Conservation (phyloP, 1,140 invertebrate genomes). For the Lineus longissimus region DNA sequence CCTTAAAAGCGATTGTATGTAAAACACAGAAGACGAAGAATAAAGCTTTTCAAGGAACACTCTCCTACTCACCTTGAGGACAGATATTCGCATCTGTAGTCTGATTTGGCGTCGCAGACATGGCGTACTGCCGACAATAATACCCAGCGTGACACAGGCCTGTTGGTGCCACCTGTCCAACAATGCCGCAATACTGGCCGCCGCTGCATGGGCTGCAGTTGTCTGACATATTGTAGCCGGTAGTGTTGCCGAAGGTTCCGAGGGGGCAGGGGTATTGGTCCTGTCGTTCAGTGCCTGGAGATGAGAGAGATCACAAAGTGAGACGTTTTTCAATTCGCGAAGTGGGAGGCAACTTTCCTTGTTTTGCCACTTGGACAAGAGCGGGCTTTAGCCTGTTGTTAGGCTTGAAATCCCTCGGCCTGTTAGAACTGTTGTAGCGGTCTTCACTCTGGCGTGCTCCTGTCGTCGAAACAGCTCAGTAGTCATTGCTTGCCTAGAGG, state of each 20-base stretch:
- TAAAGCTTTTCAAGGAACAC: neutral
- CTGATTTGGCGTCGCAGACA: conserved; percentile 38
- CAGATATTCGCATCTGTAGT: conserved; percentile 37
- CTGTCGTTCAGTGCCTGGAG: conserved; percentile 29
- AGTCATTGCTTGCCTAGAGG: conserved; percentile 29
- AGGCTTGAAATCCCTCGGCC: too few species aligned
- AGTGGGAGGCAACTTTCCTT: too few species aligned
- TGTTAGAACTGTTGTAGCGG: too few species aligned
- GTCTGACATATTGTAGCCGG: conserved; percentile 33
- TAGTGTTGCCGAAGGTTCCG: conserved; percentile 42
- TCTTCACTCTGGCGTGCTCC: too few species aligned
- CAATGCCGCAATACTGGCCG: conserved; percentile 36
- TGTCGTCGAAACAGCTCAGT: too few species aligned
- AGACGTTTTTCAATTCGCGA: too few species aligned
- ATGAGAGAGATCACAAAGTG: too few species aligned
- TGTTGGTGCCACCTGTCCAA: conserved; percentile 32
- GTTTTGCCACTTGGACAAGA: too few species aligned
- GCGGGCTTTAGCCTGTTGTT: too few species aligned
- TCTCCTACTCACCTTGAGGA: conserved; percentile 35
- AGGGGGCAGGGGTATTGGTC: conserved; percentile 35
- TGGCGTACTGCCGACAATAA: conserved; percentile 34
- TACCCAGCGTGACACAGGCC: conserved; percentile 39
- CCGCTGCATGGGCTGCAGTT: conserved; percentile 37
- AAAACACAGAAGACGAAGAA: too few species aligned
- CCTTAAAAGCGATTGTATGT: neutral